Evolutionary conservation across 2,797 vertebrate species (phyloP), one percentile per base, ranked within the genome.

Genomic region (Alca torda): DNA sequence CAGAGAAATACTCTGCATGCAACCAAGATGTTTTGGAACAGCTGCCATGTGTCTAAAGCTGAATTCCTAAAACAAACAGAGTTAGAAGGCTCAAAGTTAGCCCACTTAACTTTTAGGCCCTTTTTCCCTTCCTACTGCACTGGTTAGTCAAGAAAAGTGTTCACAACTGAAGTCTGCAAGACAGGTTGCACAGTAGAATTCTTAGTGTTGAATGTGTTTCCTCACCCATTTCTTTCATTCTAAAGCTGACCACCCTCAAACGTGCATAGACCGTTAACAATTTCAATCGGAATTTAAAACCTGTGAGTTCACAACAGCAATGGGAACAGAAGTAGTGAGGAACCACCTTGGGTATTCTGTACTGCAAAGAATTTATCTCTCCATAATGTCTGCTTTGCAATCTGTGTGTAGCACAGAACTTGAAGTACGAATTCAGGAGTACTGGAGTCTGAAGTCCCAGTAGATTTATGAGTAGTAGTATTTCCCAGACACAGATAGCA

Each of bases 341-440:
- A 77, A 41, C 24, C 13, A 45, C 45, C 41, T 7, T 10, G 35
- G 35, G 43, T 64, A 80, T 60, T 56, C 30, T 17, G 16, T 17
- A 37, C 41, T 31, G n/a, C 30, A n/a, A 69, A 86, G 35, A 31
- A 81, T 46, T 74, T 30, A 1, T 35, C 51, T 10, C 43, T 73
- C 43, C 0, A 0, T 3, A 43, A 7, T 1, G 6, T 24, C 67
- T 74, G 31, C 39, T 63, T 77, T 64, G 37, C 37, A 79, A 46
- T 16, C 50, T 35, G 50, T 13, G 6, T 16, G 28, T 1, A 67
- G 51, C 70, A 74, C 59, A 54, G 69, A 67, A 63, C 25, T 57
- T 26, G 8, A 43, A 24, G 8, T 2, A 21, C 24, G 26, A 90
- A 23, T 19, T 91, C 48, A 82, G 48, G 43, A 73, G 54, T 28